Evolutionary conservation across 2,888 invertebrate genomes (phyloP).

Genomic region (Cheilosia grossa): DNA sequence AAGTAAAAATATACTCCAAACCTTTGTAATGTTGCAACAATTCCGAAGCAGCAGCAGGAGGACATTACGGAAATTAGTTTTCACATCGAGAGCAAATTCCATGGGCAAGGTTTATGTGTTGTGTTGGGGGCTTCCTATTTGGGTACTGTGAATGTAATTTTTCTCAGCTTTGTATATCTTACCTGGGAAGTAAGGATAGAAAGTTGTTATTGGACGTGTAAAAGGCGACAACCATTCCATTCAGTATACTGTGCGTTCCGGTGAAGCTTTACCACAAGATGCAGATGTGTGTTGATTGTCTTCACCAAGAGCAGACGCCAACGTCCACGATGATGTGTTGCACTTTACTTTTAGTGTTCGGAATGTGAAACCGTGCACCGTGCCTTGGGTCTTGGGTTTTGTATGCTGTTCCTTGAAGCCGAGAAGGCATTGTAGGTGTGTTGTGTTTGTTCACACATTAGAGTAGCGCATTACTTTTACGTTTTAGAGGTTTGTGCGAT

Average conservation of each 20-base stretch:
- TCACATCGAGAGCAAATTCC: constrained; percentile 38
- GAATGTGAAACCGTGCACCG: constrained; percentile 56
- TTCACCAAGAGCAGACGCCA: neutral
- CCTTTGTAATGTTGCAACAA: constrained; percentile 27
- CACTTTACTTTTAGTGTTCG: constrained; percentile 20
- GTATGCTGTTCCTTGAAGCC: constrained; percentile 10
- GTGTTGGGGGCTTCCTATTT: constrained; percentile 1
- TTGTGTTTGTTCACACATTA: constrained; percentile 27
- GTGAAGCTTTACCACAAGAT: neutral
- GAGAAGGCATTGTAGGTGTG: constrained; percentile 14
- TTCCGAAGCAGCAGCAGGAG: constrained; percentile 20
- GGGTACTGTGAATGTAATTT: constrained; percentile 1
- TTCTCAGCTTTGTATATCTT: constrained; percentile 7
- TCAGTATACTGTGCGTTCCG: neutral
- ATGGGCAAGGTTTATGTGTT: constrained; percentile 31
- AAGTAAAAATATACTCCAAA: neutral
- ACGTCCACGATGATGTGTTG: constrained; percentile 19
- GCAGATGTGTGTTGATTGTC: constrained; percentile 18
- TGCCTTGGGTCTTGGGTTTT: constrained; percentile 16
- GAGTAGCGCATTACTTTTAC: constrained; percentile 24
- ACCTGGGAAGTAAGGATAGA: neutral
- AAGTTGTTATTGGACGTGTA: constrained; percentile 11
- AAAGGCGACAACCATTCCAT: neutral
- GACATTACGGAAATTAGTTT: constrained; percentile 68
- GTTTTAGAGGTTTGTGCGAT: constrained; percentile 18